Base-by-base conservation (phyloP, 2,888 invertebrate genomes). In the Coelinius sp. region DNA sequence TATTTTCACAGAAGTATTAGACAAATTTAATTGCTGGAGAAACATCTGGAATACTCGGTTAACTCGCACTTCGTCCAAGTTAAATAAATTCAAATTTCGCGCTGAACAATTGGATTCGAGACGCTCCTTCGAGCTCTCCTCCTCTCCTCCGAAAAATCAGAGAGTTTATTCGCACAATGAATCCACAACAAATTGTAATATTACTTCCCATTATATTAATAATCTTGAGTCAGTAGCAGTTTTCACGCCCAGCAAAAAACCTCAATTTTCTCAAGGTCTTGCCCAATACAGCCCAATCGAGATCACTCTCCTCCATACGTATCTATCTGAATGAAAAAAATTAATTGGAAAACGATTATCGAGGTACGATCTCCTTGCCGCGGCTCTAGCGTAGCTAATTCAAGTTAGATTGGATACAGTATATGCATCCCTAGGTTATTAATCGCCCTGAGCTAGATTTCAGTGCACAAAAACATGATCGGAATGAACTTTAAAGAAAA, bases 331-430 rank as follows among this genome's bases (percentile, higher is more conserved):
- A 31, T 59, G 76, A 80, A 83, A 84, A 81, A 84, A 84, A 82
- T 84, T 84, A 84, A 86, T 85, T 84, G 83, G 82, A 83, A 82
- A 77, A 78, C 83, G 81, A 81, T 82, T 81, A 81, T 78, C 82
- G 78, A 78, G 74, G 75, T 78, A 79, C 68, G 68, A 67, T 73
- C 69, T 63, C 41, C 59, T 44, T 67, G 17, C 53, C 41, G 52
- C 70, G 70, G 74, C 67, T 73, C 68, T 62, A 74, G 76, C 75
- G 77, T 77, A 70, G 75, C 76, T 77, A 76, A 76, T 77, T 76
- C 76, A 22, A 56, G 71, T 75, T 77, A 73, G 77, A 74, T 75
- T 74, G 73, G 74, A 73, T 75, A 71, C 70, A 35, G 70, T 25
- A 41, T 73, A 41, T 73, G 74, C 72, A 74, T 66, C 52, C 46